Evolutionary conservation across 2,888 invertebrate genomes (phyloP), one percentile per base, ranked within the genome.

Genomic region (Athalia rosae): DNA sequence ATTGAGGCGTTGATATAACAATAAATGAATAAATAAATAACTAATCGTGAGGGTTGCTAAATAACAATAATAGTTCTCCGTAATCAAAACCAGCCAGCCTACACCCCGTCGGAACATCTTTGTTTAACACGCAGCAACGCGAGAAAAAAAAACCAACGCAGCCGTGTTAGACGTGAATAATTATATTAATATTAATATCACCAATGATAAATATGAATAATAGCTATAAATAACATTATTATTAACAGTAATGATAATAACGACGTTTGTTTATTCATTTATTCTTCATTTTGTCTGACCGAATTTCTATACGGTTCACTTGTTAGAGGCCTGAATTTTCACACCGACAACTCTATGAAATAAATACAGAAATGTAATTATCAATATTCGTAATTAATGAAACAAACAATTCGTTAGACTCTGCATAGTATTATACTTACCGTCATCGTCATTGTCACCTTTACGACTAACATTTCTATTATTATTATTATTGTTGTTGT

Each of bases 141-240:
- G 61, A 59, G n/a, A n/a, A 0, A n/a, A 8, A 28, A 67, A 50
- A 53, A 67, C 11, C 28, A 15, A 13, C 64, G 47, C 53, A 28
- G 28, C 28, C 28, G 28, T 28, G 28, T 28, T 28, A 28, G 28
- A 53, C 53, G 50, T 67, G 67, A 47, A 50, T 53, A n/a, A 67
- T n/a, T n/a, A 67, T 67, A 67, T 67, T 8, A 67, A 67, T 67
- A 67, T 13, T 67, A 67, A 67, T 53, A 67, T 50, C 53, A 53
- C 53, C 28, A 67, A 67, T 67, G n/a, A 66, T 48, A 64, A 53
- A 11, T 53, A 53, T 11, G 9, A n/a, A 53, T 53, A 53, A 53
- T 53, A 53, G n/a, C n/a, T 11, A 53, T 53, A 11, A n/a, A 11
- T 45, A 64, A 64, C 4, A 64, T 50, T 50, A 9, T 9, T 56